Conservation (phyloP, 2,113 vertebrate genomes). For the Amazona guildingii region DNA sequence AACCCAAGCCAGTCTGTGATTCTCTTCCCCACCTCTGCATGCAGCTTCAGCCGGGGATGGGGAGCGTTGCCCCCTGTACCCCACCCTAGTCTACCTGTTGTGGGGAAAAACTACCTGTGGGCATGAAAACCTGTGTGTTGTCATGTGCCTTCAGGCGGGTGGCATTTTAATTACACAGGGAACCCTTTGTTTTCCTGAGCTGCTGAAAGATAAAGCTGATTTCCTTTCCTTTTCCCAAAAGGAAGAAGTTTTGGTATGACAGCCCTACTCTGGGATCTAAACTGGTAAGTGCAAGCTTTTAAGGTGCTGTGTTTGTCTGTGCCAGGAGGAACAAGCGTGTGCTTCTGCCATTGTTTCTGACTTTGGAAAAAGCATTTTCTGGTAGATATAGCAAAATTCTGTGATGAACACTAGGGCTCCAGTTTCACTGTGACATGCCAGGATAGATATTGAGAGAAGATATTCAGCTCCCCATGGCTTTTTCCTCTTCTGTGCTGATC, state of each 20-base stretch:
- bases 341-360: background rate
- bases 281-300: slow-evolving; percentile 42
- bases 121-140: too few relatives aligned
- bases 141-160: background rate
- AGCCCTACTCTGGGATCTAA: slow-evolving; percentile 63
- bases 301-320: rapidly evolving
- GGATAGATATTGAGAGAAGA: background rate
- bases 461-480: rapidly evolving
- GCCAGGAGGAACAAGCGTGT: background rate
- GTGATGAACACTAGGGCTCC: background rate
- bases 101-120: background rate
- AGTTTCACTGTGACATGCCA: rapidly evolving
- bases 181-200: background rate
- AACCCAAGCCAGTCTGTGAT: background rate
- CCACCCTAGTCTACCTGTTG: too few relatives aligned
- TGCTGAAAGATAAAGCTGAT: background rate
- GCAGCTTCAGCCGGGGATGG: background rate
- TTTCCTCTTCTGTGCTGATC: background rate
- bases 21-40: background rate
- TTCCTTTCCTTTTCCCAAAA: slow-evolving; percentile 21
- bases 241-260: slow-evolving; percentile 86
- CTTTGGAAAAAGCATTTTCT: background rate
- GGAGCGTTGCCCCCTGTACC: background rate
- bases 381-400: background rate
- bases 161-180: background rate